These are phyloP conservation scores for Alosa alosa DNA, from an alignment of 2,113 vertebrate species.

Conservation along the genomic window DNA sequence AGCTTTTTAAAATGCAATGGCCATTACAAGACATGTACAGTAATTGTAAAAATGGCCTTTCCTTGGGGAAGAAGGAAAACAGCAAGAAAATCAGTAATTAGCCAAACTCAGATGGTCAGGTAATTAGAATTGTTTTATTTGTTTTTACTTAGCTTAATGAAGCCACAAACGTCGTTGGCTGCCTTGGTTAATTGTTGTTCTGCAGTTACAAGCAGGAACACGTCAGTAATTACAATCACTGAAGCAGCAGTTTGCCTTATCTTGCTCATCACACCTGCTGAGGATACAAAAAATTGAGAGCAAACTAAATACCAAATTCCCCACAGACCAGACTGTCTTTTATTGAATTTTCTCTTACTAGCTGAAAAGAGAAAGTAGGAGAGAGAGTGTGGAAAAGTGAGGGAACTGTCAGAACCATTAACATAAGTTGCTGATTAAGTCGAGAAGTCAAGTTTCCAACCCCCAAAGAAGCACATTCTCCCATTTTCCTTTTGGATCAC, in stretches of 20 bases:
- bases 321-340: not conserved
- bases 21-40: not conserved
- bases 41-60: not conserved
- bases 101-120: not conserved
- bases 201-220: not conserved
- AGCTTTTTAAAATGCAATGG: not conserved
- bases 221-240: not conserved
- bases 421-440: no score
- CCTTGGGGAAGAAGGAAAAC: not conserved
- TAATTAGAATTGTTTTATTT: not conserved
- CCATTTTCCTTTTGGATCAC: no score
- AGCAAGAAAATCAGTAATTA: not conserved
- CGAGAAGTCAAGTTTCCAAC: no score
- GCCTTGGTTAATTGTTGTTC: not conserved
- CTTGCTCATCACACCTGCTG: not conserved
- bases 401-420: not conserved
- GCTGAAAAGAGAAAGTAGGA: not conserved
- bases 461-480: no score
- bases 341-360: not conserved
- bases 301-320: not conserved
- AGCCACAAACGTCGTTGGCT: no score
- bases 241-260: not conserved
- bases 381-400: not conserved
- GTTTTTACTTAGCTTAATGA: not conserved
- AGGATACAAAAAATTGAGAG: not conserved